Base-by-base conservation (phyloP, 1,140 invertebrate species). In the Papilio polyxenes region DNA sequence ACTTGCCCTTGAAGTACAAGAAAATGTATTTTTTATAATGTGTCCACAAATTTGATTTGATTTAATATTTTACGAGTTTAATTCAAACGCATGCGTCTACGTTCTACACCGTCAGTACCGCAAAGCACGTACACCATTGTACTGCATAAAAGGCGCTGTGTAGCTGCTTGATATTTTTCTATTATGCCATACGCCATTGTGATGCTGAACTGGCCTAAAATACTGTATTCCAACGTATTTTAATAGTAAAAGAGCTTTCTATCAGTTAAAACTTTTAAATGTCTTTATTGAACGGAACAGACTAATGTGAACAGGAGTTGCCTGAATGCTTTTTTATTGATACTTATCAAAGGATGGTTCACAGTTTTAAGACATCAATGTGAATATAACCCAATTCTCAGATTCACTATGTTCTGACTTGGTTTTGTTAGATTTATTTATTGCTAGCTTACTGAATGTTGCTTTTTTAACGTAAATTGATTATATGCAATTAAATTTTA, bases 81-180 rank as follows among this genome's bases (percentile, higher is more conserved):
- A 40, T 37, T 37, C 10, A 75, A 44, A 75, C 81, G 82, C 31
- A 31, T 37, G 72, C 81, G 53, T 78, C 85, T 89, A 88, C 85
- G 84, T 90, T 62, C 56, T 88, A 87, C 13, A 13, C 37, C 80
- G 49, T 13, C 23, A 81, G 88, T 91, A 83, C 89, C 86, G 87
- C 89, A 89, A 92, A 44, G 87, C 91, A 92, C 90, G 91, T 93
- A 87, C 84, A 69, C 91, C 88, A 92, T 92, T 92, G 91, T 92
- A 85, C 85, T 82, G 87, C 91, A 88, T 93, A 93, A 93, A 93
- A 90, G 92, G 92, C 85, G 82, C 80, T 85, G 83, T 83, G 87
- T 86, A 87, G 86, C 86, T 75, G 85, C 89, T 88, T 84, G 89
- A 92, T 92, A 93, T 93, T 93, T 93, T 93, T 93, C 92, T 92